These are phyloP conservation scores for Phrynosoma platyrhinos DNA, from an alignment of 2,113 vertebrate species.

Conservation along the genomic window DNA sequence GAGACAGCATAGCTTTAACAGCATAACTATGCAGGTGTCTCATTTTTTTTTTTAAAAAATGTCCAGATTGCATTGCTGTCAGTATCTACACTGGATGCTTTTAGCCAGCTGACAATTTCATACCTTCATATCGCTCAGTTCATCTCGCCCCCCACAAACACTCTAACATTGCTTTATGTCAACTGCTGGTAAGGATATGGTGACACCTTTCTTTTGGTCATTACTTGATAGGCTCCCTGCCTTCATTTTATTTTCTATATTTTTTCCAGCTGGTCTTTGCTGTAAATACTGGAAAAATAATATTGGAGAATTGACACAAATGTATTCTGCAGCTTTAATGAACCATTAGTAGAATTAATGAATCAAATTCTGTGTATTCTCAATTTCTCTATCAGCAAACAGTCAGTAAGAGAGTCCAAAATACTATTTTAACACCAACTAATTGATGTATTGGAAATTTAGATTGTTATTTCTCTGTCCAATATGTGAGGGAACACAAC, in stretches of 20 bases:
- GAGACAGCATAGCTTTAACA: not conserved
- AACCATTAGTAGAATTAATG: not conserved
- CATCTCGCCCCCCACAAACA: no score
- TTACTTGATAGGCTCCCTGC: not conserved
- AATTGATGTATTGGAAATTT: constrained; percentile 10
- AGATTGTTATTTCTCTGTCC: constrained; percentile 34
- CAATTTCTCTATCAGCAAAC: not conserved
- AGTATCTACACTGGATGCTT: no score
- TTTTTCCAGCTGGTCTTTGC: not conserved
- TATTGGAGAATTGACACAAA: not conserved
- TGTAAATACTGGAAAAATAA: not conserved
- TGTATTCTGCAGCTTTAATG: not conserved
- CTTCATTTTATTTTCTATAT: not conserved
- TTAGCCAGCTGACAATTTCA: not conserved
- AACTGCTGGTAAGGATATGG: not conserved
- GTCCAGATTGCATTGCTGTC: no score
- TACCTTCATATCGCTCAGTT: not conserved
- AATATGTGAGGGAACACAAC: constrained; percentile 20
- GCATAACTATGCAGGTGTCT: not conserved
- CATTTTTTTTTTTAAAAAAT: no score
- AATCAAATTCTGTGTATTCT: not conserved
- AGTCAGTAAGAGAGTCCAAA: not conserved
- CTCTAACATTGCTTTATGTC: not conserved
- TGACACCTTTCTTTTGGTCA: not conserved
- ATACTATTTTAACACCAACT: constrained; percentile 24